Percentiles rank a stretch among this genome's conserved stretches.
Evolutionary conservation across 2,888 invertebrate genomes (phyloP).

Genomic region (Tiliacea aurago): DNA sequence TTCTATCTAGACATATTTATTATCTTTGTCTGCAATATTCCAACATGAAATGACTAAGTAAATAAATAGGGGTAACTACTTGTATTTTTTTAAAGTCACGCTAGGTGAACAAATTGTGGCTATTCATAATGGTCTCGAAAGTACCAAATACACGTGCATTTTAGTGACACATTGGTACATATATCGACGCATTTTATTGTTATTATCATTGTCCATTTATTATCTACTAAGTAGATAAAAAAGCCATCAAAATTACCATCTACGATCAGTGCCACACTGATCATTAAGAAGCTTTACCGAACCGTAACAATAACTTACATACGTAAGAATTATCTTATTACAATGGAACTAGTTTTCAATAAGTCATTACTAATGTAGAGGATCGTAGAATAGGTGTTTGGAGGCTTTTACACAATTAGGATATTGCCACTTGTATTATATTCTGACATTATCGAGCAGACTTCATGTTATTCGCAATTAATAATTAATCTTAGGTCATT

Average conservation of each 20-base stretch:
- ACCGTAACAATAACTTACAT: constrained; percentile 86
- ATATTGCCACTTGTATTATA: constrained; percentile 84
- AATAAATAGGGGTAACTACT: constrained; percentile 25
- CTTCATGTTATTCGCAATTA: constrained; percentile 82
- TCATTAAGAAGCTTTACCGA: constrained; percentile 84
- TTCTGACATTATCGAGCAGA: constrained; percentile 79
- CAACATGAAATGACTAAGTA: constrained; percentile 23
- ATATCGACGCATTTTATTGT: constrained; percentile 42
- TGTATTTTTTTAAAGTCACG: constrained; percentile 25
- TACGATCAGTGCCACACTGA: constrained; percentile 65
- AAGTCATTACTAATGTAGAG: constrained; percentile 75
- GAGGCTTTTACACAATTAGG: constrained; percentile 89
- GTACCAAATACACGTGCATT: constrained; percentile 34
- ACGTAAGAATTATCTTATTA: constrained; percentile 78
- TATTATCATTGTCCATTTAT: constrained; percentile 58
- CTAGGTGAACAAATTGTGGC: constrained; percentile 29
- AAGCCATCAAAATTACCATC: constrained; percentile 56
- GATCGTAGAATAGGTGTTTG: constrained; percentile 87
- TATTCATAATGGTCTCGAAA: constrained; percentile 15
- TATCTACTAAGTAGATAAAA: constrained; percentile 65
- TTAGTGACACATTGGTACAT: constrained; percentile 10
- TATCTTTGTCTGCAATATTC: too few species aligned
- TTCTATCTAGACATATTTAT: too few species aligned
- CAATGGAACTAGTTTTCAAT: constrained; percentile 73
- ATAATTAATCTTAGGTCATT: constrained; percentile 66